phyloP scores from a whole-genome alignment of 2,888 invertebrate genomes.

The Netelia virgata region DNA sequence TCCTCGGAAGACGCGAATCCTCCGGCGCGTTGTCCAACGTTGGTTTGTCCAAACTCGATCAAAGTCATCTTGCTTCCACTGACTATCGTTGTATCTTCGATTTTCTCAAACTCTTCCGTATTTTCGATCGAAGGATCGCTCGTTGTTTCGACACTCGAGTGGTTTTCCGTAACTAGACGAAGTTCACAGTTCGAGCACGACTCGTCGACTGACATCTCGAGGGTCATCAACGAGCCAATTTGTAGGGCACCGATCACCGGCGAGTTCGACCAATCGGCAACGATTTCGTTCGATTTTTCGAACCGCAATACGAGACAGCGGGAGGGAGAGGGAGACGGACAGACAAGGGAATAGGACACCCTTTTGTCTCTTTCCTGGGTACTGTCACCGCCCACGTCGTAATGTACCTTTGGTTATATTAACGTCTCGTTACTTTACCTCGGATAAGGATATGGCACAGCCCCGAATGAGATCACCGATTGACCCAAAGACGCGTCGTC shows the following conservation, averaged over 20 bases:
- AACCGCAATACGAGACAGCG: constrained; percentile 8
- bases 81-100: constrained; percentile 5
- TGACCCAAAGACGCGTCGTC: constrained; percentile 32
- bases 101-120: constrained; percentile 4
- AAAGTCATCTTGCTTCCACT: constrained; percentile 61
- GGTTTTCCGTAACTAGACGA: constrained; percentile 32
- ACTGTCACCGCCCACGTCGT: constrained; percentile 45
- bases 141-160: constrained; percentile 14
- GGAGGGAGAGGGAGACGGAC: neutral
- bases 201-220: constrained; percentile 71
- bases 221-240: constrained; percentile 71
- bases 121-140: constrained; percentile 32
- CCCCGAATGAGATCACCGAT: constrained; percentile 21
- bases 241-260: constrained; percentile 67
- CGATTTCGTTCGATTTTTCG: constrained; percentile 25
- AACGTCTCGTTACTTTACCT: constrained; percentile 54
- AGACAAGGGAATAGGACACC: constrained; percentile 42
- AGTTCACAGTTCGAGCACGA: constrained; percentile 63
- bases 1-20: constrained; percentile 57
- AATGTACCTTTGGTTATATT: constrained; percentile 34
- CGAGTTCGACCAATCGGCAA: constrained; percentile 65
- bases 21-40: constrained; percentile 48
- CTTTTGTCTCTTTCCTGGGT: constrained; percentile 51
- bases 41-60: constrained; percentile 57
- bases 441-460: constrained; percentile 50